Evolutionary conservation across 2,113 vertebrate genomes (phyloP).

Genomic region (Labeo catla): DNA sequence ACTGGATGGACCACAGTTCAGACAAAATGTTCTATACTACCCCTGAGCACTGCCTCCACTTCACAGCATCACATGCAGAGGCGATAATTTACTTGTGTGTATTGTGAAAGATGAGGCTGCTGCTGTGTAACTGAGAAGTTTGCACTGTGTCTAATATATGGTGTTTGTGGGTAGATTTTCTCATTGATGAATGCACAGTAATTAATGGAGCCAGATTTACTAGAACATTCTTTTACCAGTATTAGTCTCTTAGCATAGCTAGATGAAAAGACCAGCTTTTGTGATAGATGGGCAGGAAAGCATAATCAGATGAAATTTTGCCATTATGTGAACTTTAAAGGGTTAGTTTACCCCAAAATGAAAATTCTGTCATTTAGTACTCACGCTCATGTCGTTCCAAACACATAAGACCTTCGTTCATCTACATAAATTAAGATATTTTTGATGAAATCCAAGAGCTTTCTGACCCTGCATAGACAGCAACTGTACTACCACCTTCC

Average conservation of each 20-base stretch:
- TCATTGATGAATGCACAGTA: neutral
- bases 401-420: too few relatives aligned
- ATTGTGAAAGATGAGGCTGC: slow-evolving; percentile 31
- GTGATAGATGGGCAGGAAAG: neutral
- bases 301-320: neutral
- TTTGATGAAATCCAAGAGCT: too few relatives aligned
- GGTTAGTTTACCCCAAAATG: too few relatives aligned
- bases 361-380: too few relatives aligned
- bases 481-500: too few relatives aligned
- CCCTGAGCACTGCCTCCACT: neutral
- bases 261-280: neutral
- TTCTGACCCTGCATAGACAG: too few relatives aligned
- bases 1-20: neutral
- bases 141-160: neutral
- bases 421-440: too few relatives aligned
- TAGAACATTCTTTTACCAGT: neutral
- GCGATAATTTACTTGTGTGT: slow-evolving; percentile 23
- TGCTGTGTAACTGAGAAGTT: slow-evolving; percentile 15
- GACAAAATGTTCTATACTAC: slow-evolving; percentile 16
- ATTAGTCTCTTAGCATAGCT: neutral
- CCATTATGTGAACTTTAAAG: neutral
- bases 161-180: neutral
- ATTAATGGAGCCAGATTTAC: neutral
- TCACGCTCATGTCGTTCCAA: too few relatives aligned
- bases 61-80: slow-evolving; percentile 27